phyloP scores from a whole-genome alignment of 2,113 vertebrate genomes.

The Cinclus mexicanus region DNA sequence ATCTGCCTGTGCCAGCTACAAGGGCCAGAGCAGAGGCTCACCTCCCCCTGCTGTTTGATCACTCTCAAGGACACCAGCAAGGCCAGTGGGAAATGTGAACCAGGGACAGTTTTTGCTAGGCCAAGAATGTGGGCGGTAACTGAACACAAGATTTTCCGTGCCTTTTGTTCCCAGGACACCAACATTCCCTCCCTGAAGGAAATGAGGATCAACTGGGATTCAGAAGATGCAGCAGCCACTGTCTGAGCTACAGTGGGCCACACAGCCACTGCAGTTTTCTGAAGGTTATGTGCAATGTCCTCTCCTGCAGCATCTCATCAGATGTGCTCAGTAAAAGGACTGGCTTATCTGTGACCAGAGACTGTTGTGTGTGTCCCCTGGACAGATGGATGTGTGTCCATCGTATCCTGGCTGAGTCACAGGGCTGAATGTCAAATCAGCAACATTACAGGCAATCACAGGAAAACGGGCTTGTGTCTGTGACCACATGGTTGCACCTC shows the following conservation, averaged over 20 bases:
- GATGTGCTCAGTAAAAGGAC: background rate
- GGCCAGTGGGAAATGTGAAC: background rate
- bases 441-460: background rate
- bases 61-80: background rate
- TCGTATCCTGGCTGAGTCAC: background rate
- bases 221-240: background rate
- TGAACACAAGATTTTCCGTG: background rate
- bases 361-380: rapidly evolving
- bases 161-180: background rate
- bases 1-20: background rate
- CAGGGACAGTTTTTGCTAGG: background rate
- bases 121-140: background rate
- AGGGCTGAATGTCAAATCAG: background rate
- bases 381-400: background rate
- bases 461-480: background rate
- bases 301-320: background rate
- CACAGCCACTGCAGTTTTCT: background rate
- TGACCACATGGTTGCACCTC: background rate
- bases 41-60: background rate
- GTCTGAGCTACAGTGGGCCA: rapidly evolving
- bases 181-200: background rate
- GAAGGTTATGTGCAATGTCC: rapidly evolving
- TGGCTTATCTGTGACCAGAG: background rate
- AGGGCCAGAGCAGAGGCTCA: background rate
- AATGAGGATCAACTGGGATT: background rate